Percentiles rank a stretch among this genome's conserved stretches.
Conservation (phyloP, 2,113 vertebrate genomes). For the Pongo pygmaeus region DNA sequence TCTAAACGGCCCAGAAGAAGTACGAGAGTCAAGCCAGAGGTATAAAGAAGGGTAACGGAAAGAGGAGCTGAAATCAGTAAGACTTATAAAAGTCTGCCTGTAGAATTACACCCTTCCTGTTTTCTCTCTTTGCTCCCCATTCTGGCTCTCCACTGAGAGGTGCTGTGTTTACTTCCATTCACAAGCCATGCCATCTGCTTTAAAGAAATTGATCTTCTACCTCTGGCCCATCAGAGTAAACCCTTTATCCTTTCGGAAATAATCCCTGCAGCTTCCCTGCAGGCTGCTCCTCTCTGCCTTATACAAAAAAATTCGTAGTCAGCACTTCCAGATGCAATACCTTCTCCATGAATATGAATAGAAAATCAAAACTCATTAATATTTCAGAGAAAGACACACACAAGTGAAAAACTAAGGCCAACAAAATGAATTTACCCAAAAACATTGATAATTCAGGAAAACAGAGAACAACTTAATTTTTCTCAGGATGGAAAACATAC, state of each 20-base stretch:
- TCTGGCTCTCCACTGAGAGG: background rate
- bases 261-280: background rate
- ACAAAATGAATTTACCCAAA: background rate
- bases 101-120: background rate
- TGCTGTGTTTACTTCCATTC: background rate
- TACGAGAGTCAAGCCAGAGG: background rate
- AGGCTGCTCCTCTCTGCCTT: background rate
- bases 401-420: background rate
- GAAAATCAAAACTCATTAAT: background rate
- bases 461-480: background rate
- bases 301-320: background rate
- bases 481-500: background rate
- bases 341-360: background rate
- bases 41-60: background rate
- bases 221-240: background rate
- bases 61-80: background rate
- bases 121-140: background rate
- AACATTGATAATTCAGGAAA: background rate
- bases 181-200: background rate
- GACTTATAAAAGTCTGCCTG: background rate
- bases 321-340: background rate
- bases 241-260: background rate
- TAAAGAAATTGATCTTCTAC: background rate
- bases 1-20: background rate
- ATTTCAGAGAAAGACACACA: background rate